Percentiles rank a stretch among this genome's conserved stretches.
Evolutionary conservation across 2,113 vertebrate species (phyloP).

Genomic region (Puma concolor): DNA sequence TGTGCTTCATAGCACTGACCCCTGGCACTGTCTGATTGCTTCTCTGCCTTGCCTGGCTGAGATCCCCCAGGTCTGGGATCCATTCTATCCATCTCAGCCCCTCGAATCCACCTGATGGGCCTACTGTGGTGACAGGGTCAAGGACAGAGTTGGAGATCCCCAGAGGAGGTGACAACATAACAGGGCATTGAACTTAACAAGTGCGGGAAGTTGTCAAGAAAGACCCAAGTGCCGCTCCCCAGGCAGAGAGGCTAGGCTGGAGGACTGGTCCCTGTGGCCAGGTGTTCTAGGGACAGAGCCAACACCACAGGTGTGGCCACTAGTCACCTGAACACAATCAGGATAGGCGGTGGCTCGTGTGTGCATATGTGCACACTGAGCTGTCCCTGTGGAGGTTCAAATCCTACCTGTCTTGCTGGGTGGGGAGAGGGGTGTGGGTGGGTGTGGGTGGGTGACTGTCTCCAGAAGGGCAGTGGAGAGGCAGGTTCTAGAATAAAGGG

Average conservation of each 20-base stretch:
- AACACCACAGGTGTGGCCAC: neutral
- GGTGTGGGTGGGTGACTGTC: neutral
- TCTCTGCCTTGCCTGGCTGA: neutral
- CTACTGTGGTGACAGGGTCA: neutral
- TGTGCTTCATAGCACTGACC: no score
- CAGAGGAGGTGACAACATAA: neutral
- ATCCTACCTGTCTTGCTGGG: neutral
- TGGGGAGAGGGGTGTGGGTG: neutral
- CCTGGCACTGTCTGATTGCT: neutral
- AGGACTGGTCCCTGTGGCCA: accelerated
- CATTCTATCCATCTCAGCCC: neutral
- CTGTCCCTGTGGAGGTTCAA: neutral
- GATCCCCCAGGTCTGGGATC: neutral
- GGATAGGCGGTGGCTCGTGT: neutral
- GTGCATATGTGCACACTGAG: neutral
- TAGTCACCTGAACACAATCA: neutral
- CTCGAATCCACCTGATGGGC: neutral
- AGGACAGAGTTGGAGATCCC: neutral
- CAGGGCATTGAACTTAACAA: neutral
- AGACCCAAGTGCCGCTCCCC: accelerated
- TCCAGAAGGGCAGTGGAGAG: accelerated
- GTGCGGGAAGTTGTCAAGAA: neutral
- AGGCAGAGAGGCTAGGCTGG: neutral
- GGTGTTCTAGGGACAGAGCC: neutral
- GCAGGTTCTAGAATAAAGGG: neutral